Percentiles rank a stretch among this genome's conserved stretches.
Evolutionary conservation across 2,888 invertebrate genomes (phyloP).

Genomic region (Bombylius discolor): DNA sequence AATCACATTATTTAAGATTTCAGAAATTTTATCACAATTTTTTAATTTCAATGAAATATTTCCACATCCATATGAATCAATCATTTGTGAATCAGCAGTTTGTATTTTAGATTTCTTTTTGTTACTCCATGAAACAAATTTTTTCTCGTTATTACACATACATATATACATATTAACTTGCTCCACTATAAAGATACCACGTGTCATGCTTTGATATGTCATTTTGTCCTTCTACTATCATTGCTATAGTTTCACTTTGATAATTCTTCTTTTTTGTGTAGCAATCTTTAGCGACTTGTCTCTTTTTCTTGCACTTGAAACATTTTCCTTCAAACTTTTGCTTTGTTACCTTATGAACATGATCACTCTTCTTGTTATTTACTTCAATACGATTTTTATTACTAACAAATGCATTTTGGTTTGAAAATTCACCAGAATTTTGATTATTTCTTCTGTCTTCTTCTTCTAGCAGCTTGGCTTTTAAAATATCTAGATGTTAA

Average conservation of each 20-base stretch:
- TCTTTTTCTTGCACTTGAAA: conserved; percentile 1
- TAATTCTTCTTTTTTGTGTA: background rate
- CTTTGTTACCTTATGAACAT: background rate
- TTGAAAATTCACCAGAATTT: background rate
- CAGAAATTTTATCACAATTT: too few species aligned
- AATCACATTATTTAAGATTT: too few species aligned
- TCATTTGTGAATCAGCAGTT: background rate
- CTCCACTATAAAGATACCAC: conserved; percentile 7
- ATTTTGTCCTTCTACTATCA: background rate
- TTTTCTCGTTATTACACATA: conserved; percentile 5
- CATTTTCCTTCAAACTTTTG: conserved; percentile 1
- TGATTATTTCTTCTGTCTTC: background rate
- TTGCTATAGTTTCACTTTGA: background rate
- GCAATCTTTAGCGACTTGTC: background rate
- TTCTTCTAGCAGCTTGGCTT: conserved; percentile 4
- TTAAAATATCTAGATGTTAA: conserved; percentile 1
- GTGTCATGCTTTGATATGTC: background rate
- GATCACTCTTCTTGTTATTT: background rate
- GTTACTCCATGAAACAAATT: background rate
- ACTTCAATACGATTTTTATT: background rate
- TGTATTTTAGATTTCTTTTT: background rate
- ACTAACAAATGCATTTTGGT: background rate
- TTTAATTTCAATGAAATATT: background rate
- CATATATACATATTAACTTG: too few species aligned
- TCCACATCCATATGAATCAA: background rate